A percentile compares a stretch with the other conserved stretches of the same genome.
Evolutionary conservation across 2,797 vertebrate species (phyloP).

Genomic region (Setipinna tenuifilis): DNA sequence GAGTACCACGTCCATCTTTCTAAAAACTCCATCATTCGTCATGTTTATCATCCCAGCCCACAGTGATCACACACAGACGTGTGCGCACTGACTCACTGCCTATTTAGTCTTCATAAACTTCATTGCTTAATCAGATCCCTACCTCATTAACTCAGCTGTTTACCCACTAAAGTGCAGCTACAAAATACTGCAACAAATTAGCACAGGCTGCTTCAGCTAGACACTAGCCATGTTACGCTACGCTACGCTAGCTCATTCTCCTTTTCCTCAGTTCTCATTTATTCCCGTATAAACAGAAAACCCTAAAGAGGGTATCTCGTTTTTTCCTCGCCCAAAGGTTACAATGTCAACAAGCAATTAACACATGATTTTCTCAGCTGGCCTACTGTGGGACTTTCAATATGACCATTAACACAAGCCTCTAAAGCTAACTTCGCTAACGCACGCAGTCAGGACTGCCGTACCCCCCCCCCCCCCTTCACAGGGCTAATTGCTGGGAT

Average conservation of each 20-base stretch:
- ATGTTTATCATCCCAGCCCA: background rate
- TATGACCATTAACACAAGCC: background rate
- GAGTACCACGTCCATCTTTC: constrained; percentile 17
- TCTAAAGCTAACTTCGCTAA: constrained; percentile 9
- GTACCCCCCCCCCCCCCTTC: constrained; percentile 14
- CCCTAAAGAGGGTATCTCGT: background rate
- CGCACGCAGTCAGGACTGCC: background rate
- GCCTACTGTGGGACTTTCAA: background rate
- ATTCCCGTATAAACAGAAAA: background rate
- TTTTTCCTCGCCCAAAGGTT: background rate
- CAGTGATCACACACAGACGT: constrained; percentile 39
- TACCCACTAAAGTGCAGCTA: background rate
- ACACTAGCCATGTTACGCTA: background rate
- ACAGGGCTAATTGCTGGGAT: constrained; percentile 29
- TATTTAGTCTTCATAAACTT: constrained; percentile 30
- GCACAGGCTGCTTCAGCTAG: background rate
- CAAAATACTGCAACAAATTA: background rate
- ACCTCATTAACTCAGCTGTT: background rate
- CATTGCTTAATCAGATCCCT: background rate
- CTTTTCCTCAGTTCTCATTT: background rate
- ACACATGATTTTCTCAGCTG: constrained; percentile 14
- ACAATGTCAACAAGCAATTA: constrained; percentile 4
- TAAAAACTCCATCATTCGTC: constrained; percentile 40
- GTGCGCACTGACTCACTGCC: constrained; percentile 48
- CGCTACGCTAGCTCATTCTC: background rate